Conservation (phyloP, 2,797 vertebrate genomes). For the Austrolebias charrua region DNA sequence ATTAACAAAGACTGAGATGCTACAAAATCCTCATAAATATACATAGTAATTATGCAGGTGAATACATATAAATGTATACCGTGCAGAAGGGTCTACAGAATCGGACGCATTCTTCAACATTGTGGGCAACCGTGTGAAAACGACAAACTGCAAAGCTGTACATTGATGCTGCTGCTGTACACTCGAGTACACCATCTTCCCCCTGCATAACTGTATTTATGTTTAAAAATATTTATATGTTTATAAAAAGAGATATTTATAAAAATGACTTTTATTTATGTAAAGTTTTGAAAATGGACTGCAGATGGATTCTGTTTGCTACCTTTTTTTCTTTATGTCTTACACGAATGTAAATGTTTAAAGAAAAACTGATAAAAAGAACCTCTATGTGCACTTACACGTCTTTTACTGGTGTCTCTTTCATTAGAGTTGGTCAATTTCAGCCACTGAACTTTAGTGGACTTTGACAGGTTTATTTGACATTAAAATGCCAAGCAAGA, state of each 20-base stretch:
- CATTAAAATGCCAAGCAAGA: too few species aligned
- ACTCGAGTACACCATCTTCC: slow-evolving; percentile 90
- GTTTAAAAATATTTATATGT: slow-evolving; percentile 99
- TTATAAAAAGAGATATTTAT: slow-evolving; percentile 99
- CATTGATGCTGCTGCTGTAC: slow-evolving; percentile 92
- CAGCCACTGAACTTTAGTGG: neutral
- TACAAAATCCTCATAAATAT: slow-evolving; percentile 70
- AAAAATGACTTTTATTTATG: slow-evolving; percentile 99
- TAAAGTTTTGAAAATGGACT: slow-evolving; percentile 92
- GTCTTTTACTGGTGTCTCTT: slow-evolving; percentile 51
- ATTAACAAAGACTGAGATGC: slow-evolving; percentile 78
- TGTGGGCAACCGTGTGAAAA: slow-evolving; percentile 87
- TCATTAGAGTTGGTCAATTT: neutral
- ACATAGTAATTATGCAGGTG: slow-evolving; percentile 76
- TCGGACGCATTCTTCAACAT: slow-evolving; percentile 70
- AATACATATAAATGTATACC: slow-evolving; percentile 75
- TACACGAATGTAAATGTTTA: slow-evolving; percentile 89
- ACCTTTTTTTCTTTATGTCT: slow-evolving; percentile 83
- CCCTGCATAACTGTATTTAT: slow-evolving; percentile 99
- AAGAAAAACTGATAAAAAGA: slow-evolving; percentile 71
- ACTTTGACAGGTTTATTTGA: too few species aligned
- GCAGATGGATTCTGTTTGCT: slow-evolving; percentile 92
- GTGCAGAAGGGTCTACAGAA: slow-evolving; percentile 75
- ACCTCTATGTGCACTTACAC: slow-evolving; percentile 78
- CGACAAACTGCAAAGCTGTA: slow-evolving; percentile 85